Conservation (phyloP, 2,797 vertebrate genomes). For the Rhynchonycteris naso region DNA sequence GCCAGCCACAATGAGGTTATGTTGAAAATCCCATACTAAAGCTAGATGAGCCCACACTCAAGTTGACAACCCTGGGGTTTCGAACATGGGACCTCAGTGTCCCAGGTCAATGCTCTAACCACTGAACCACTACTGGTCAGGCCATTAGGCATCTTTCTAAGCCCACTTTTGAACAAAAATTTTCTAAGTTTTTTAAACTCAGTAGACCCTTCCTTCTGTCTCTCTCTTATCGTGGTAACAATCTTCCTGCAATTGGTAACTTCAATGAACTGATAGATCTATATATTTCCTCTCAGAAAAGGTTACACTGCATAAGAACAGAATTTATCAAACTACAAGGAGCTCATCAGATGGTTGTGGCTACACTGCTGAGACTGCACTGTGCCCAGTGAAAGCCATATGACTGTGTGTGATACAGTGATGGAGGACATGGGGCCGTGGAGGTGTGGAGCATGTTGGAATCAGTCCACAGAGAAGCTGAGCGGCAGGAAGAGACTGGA, state of each 20-base stretch:
- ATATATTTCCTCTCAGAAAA: background rate
- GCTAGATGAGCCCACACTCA: too few relatives aligned
- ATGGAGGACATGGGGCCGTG: rapidly evolving
- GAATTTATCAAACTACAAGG: background rate
- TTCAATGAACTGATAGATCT: background rate
- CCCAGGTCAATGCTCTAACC: too few relatives aligned
- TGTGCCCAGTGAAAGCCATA: too few relatives aligned
- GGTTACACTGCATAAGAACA: background rate
- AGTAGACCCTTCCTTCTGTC: background rate
- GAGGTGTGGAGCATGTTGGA: background rate
- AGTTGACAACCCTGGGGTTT: too few relatives aligned
- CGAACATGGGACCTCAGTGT: too few relatives aligned
- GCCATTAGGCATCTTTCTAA: background rate
- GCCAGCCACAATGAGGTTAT: too few relatives aligned
- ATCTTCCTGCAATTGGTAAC: background rate
- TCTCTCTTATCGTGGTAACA: background rate
- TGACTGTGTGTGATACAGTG: too few relatives aligned
- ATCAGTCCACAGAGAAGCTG: background rate
- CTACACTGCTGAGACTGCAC: rapidly evolving
- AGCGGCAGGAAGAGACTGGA: background rate
- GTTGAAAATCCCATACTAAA: too few relatives aligned
- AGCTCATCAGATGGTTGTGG: background rate
- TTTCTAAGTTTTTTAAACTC: background rate
- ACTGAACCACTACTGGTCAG: too few relatives aligned
- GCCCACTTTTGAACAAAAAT: background rate